Percentiles rank a stretch among this genome's conserved stretches.
Conservation (phyloP, 2,797 vertebrate genomes). For the Rhinatrema bivittatum region DNA sequence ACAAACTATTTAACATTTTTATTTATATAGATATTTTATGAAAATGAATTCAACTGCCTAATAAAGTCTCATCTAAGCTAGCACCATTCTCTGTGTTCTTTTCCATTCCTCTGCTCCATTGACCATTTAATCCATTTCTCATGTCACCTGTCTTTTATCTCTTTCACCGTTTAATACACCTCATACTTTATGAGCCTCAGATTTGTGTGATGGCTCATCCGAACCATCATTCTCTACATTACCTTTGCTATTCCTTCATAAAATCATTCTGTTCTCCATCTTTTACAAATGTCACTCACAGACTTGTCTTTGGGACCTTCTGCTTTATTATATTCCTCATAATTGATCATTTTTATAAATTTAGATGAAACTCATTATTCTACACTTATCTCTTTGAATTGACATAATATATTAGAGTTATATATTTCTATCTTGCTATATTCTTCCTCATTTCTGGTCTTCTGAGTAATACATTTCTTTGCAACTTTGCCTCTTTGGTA, state of each 20-base stretch:
- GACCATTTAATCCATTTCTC: slow-evolving; percentile 31
- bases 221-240: slow-evolving; percentile 44
- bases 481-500: no score
- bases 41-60: no score
- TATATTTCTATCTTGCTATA: slow-evolving; percentile 15
- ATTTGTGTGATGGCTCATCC: slow-evolving; percentile 48
- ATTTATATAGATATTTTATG: no score
- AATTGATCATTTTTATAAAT: slow-evolving; percentile 42
- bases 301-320: slow-evolving; percentile 38
- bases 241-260: slow-evolving; percentile 31
- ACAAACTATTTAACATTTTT: no score
- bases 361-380: slow-evolving; percentile 42
- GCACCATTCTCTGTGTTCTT: no score
- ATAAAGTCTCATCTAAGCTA: no score
- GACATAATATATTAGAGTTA: slow-evolving; percentile 34
- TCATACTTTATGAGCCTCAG: slow-evolving; percentile 41
- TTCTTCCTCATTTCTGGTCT: slow-evolving; percentile 23
- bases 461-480: slow-evolving; percentile 20
- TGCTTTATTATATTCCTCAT: slow-evolving; percentile 31
- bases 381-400: slow-evolving; percentile 35
- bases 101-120: slow-evolving; percentile 19
- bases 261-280: slow-evolving; percentile 42
- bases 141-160: slow-evolving; percentile 33
- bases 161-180: slow-evolving; percentile 29
- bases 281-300: slow-evolving; percentile 48